Evolutionary conservation across 2,888 invertebrate species (phyloP).

Genomic region (Parelbella ahira): DNA sequence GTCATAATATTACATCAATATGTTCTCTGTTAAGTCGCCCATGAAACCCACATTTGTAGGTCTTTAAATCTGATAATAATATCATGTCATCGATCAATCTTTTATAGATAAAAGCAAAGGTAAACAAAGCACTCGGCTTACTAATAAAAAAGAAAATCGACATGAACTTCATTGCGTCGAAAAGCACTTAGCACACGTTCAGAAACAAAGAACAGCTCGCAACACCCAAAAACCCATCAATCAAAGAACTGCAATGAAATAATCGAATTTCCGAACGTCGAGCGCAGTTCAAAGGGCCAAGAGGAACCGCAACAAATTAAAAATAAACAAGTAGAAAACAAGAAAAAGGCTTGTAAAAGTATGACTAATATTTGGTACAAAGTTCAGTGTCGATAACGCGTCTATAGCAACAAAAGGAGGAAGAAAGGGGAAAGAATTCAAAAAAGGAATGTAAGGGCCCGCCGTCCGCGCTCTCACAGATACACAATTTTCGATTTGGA

Average conservation of each 20-base stretch:
- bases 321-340: conserved; percentile 47
- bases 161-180: conserved; percentile 35
- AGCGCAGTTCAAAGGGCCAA: conserved; percentile 71
- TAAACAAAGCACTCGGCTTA: conserved; percentile 13
- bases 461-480: conserved; percentile 39
- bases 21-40: too few relatives aligned
- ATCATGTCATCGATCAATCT: too few relatives aligned
- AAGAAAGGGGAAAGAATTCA: conserved; percentile 53
- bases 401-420: conserved; percentile 59
- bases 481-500: conserved; percentile 42
- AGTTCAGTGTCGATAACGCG: conserved; percentile 67
- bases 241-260: conserved; percentile 75
- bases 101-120: too few relatives aligned
- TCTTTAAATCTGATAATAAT: too few relatives aligned
- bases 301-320: conserved; percentile 71
- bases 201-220: conserved; percentile 51
- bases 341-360: conserved; percentile 44
- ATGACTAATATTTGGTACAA: conserved; percentile 72
- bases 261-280: conserved; percentile 73
- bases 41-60: too few relatives aligned
- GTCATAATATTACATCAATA: too few relatives aligned
- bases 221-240: conserved; percentile 67
- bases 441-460: conserved; percentile 46
- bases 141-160: conserved; percentile 10
- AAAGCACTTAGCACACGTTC: conserved; percentile 58